Evolutionary conservation across 2,888 invertebrate genomes (phyloP).

Genomic region (Drosophila pegasa): DNA sequence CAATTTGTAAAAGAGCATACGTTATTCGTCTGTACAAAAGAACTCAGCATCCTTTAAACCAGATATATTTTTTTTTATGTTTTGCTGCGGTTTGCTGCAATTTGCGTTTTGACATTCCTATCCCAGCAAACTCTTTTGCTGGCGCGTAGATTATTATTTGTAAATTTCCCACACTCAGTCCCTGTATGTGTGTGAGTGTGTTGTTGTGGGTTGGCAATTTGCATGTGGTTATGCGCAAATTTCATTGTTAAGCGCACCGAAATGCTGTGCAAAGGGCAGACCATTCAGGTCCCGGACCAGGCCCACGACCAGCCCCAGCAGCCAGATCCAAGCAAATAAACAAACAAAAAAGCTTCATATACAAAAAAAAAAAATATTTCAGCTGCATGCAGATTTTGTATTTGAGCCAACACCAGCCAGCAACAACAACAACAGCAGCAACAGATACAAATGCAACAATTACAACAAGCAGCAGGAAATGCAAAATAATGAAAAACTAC

Average conservation of each 20-base stretch:
- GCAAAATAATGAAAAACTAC: constrained; percentile 69
- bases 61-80: constrained; percentile 28
- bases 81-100: constrained; percentile 57
- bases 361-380: constrained; percentile 16
- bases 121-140: constrained; percentile 36
- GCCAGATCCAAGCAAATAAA: constrained; percentile 30
- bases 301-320: not conserved
- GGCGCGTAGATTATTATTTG: constrained; percentile 78
- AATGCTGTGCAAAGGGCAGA: constrained; percentile 58
- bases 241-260: constrained; percentile 75
- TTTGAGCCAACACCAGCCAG: constrained; percentile 21
- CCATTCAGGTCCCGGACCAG: constrained; percentile 31
- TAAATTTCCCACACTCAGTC: constrained; percentile 50
- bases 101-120: constrained; percentile 67
- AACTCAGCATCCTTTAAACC: constrained; percentile 13
- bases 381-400: constrained; percentile 53
- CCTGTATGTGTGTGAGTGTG: constrained; percentile 36
- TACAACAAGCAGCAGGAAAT: constrained; percentile 30
- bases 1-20: constrained; percentile 20
- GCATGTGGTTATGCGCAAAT: constrained; percentile 80
- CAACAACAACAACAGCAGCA: constrained; percentile 10
- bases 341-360: constrained; percentile 23
- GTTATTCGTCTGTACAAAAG: constrained; percentile 11
- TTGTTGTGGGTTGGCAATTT: constrained; percentile 74
- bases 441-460: constrained; percentile 7